A percentile compares a stretch with the other conserved stretches of the same genome.
Conservation (phyloP, 2,888 invertebrate genomes). For the Rhamphomyia laevipes region DNA sequence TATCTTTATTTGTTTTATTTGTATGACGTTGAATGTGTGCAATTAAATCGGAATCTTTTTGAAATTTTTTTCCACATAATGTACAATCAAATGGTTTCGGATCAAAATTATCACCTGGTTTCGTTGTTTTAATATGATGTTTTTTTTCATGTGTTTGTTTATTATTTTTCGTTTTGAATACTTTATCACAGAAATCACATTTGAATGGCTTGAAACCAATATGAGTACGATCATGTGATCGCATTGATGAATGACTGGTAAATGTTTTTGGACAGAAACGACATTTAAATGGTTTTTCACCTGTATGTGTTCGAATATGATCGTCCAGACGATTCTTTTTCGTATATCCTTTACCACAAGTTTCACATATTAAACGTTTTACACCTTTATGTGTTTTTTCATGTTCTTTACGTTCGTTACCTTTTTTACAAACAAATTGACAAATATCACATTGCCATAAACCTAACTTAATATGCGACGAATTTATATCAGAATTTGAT, state of each 20-base stretch:
- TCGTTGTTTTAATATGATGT: neutral
- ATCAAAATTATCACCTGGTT: neutral
- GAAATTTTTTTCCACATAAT: neutral
- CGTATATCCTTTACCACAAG: neutral
- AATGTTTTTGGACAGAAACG: neutral
- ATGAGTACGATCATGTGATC: neutral
- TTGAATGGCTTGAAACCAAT: neutral
- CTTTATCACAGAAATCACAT: neutral
- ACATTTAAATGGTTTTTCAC: neutral
- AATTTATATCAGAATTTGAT: too few species aligned
- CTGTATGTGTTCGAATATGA: neutral
- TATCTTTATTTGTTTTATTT: neutral
- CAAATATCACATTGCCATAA: neutral
- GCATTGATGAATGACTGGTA: neutral
- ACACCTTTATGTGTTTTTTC: slow-evolving; percentile 1
- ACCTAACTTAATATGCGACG: neutral
- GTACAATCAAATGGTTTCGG: neutral
- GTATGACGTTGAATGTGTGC: neutral
- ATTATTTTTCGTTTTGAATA: neutral
- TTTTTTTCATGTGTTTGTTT: neutral
- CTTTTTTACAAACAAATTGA: neutral
- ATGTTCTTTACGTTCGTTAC: neutral
- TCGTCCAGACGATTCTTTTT: neutral
- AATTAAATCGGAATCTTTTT: neutral
- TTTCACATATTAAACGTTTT: neutral